A percentile compares a stretch with the other conserved stretches of the same genome.
phyloP scores from a whole-genome alignment of 2,797 vertebrate genomes.

The Catostomus latipinnis region DNA sequence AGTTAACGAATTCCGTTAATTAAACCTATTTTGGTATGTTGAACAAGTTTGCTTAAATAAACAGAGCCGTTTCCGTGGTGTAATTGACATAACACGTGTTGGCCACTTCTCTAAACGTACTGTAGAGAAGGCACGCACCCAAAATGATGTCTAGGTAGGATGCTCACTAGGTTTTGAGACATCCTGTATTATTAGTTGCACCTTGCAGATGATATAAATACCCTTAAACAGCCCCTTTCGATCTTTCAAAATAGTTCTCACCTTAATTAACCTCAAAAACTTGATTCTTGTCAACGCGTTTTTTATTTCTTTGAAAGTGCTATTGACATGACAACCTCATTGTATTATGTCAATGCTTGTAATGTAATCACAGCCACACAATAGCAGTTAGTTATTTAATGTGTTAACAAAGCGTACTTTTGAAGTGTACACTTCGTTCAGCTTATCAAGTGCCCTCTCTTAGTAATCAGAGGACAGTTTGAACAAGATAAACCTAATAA shows the following conservation, averaged over 20 bases:
- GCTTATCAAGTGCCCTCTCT: not conserved
- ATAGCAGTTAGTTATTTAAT: not conserved
- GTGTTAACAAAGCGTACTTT: not conserved
- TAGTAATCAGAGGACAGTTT: slow-evolving; percentile 1
- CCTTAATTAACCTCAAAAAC: not conserved
- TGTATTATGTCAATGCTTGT: not conserved
- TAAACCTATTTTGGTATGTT: not conserved
- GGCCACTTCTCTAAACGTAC: not conserved
- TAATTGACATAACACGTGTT: slow-evolving; percentile 1
- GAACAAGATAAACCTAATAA: slow-evolving; percentile 12
- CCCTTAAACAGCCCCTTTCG: not conserved
- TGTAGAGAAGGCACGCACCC: not conserved
- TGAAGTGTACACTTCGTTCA: slow-evolving; percentile 10
- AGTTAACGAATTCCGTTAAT: not conserved
- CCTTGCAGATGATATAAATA: not conserved
- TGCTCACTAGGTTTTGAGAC: too few relatives aligned
- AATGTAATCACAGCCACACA: not conserved
- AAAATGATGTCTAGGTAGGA: not conserved
- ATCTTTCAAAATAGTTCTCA: not conserved
- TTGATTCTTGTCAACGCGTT: not conserved
- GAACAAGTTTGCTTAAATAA: not conserved
- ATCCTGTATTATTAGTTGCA: not conserved
- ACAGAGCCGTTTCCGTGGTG: not conserved
- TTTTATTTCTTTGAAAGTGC: not conserved
- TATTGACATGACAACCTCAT: not conserved